phyloP scores from a whole-genome alignment of 2,797 vertebrate genomes.

The Lagocephalus sceleratus region DNA sequence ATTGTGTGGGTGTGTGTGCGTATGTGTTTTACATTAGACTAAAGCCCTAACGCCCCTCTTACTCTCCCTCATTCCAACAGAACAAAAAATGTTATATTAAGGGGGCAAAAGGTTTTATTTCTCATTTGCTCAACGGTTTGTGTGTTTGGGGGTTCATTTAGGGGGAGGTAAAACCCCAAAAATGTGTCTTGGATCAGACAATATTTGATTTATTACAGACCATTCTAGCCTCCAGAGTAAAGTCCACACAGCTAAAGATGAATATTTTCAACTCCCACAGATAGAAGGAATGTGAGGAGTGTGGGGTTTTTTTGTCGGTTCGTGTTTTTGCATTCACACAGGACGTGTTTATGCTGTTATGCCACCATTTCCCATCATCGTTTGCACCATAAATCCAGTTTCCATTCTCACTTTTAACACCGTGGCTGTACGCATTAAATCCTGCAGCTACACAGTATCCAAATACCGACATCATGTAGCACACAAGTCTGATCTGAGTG shows the following conservation, averaged over 20 bases:
- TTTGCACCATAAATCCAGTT: too few species aligned
- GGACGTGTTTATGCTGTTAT: not conserved
- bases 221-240: not conserved
- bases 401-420: too few species aligned
- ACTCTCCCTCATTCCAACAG: slow-evolving; percentile 5
- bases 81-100: not conserved
- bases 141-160: not conserved
- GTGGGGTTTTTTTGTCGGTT: not conserved
- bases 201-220: not conserved
- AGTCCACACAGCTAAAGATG: not conserved
- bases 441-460: not conserved
- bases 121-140: too few species aligned
- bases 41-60: slow-evolving; percentile 11
- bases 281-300: not conserved
- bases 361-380: too few species aligned
- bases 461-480: not conserved
- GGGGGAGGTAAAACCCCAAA: not conserved
- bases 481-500: not conserved
- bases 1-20: too few species aligned
- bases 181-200: not conserved
- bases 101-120: not conserved
- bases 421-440: not conserved
- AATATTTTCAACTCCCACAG: not conserved
- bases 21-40: not conserved
- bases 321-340: not conserved